Percentiles rank a stretch among this genome's conserved stretches.
Conservation (phyloP, 2,797 vertebrate species). For the Pampus argenteus region DNA sequence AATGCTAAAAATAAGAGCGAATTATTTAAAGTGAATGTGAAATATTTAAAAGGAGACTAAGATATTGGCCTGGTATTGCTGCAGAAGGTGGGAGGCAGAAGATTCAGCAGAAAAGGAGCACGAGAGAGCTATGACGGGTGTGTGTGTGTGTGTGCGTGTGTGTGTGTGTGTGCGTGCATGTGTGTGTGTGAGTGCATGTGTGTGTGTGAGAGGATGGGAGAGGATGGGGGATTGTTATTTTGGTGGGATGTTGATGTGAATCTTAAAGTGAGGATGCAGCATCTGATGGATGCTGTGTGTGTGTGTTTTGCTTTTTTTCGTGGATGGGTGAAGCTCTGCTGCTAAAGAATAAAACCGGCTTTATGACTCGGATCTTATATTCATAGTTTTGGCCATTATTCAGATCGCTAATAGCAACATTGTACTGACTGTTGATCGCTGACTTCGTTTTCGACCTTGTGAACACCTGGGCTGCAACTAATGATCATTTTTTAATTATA, state of each 20-base stretch:
- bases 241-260: conserved; percentile 27
- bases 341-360: background rate
- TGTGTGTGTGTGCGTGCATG: too few relatives aligned
- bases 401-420: background rate
- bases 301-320: background rate
- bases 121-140: conserved; percentile 30
- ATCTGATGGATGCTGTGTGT: conserved; percentile 28
- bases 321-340: background rate
- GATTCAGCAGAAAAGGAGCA: conserved; percentile 30
- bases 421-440: too few relatives aligned
- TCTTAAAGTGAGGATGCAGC: conserved; percentile 26
- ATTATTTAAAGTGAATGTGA: conserved; percentile 60
- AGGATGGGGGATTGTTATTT: conserved; percentile 23
- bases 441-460: too few relatives aligned
- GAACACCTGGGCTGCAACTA: too few relatives aligned
- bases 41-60: conserved; percentile 65
- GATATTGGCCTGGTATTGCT: conserved; percentile 51
- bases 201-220: too few relatives aligned
- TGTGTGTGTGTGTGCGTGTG: too few relatives aligned
- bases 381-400: too few relatives aligned
- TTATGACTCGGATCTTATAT: background rate
- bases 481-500: too few relatives aligned
- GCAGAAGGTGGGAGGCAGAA: conserved; percentile 57
- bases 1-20: conserved; percentile 51
- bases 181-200: too few relatives aligned